Base-by-base conservation (phyloP, 2,797 vertebrate species). In the Selene dorsalis region DNA sequence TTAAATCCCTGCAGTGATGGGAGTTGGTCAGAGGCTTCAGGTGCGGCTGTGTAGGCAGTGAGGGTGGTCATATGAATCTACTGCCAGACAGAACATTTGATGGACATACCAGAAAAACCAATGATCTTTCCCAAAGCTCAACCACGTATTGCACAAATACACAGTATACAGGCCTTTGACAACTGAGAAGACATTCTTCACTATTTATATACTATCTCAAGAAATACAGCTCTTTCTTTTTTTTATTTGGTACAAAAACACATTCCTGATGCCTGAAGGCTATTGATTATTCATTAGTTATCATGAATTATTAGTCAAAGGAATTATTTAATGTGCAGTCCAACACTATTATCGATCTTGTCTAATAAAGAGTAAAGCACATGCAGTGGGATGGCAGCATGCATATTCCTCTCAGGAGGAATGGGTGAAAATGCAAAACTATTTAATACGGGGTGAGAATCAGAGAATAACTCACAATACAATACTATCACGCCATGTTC, bases 1-100 rank as follows among this genome's bases (percentile, higher is more conserved):
- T 92, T 92, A 89, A 79, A 92, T 88, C 75, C 77, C 82, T 70
- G 85, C 81, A 66, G 76, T 68, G 77, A 43, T 78, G 24, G 50
- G 59, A 84, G 71, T 39, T 77, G 83, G 80, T 87, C 73, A 71
- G 73, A 74, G 75, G 79, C 74, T 84, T 69, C 79, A 84, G 85
- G 55, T 89, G 84, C 76, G 65, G 22, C 63, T 73, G 62, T 16
- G 4, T 39, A 57, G 69, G 63, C n/a, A 28, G 45, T 18, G 45
- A 66, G 69, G 55, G 75, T 69, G 59, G 61, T 57, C 57, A 69
- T 79, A 18, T 78, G 32, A 76, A 70, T 84, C 68, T 69, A 66
- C 39, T n/a, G n/a, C 11, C 66, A 55, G 17, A 48, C 48, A 62
- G n/a, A 65, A 50, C 0, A 10, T 2, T 2, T 55, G 69, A 55